Evolutionary conservation across 2,888 invertebrate species (phyloP).

Genomic region (Hoplodrina ambigua): DNA sequence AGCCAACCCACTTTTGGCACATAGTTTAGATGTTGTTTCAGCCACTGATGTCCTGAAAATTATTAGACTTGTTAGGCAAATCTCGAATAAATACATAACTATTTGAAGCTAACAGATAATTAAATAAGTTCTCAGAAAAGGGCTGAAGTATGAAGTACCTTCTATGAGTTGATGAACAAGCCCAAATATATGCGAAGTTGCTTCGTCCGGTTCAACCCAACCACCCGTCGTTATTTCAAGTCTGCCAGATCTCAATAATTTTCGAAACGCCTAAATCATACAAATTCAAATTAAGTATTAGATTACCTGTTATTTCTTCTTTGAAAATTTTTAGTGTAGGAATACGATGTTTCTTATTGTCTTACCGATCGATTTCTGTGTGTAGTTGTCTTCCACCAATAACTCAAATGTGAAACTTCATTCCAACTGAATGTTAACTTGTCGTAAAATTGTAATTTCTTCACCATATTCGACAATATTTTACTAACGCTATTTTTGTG

Average conservation of each 20-base stretch:
- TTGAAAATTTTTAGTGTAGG: neutral
- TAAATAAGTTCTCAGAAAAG: neutral
- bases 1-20: conserved; percentile 96
- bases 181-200: conserved; percentile 95
- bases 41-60: conserved; percentile 96
- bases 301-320: neutral
- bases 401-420: conserved; percentile 84
- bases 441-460: conserved; percentile 83
- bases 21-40: conserved; percentile 94
- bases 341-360: neutral
- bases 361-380: conserved; percentile 80
- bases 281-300: conserved; percentile 18
- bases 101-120: no score
- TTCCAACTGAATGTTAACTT: conserved; percentile 85
- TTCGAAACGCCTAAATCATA: conserved; percentile 91
- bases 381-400: conserved; percentile 81
- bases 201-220: conserved; percentile 99
- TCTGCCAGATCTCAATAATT: conserved; percentile 94
- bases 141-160: conserved; percentile 87
- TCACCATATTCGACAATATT: conserved; percentile 81
- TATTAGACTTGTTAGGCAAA: neutral
- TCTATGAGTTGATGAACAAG: conserved; percentile 97
- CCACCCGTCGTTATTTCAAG: conserved; percentile 97
- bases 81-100: neutral
- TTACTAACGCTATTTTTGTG: conserved; percentile 77